Percentiles rank a stretch among this genome's conserved stretches.
phyloP scores from a whole-genome alignment of 2,888 invertebrate species.

The Lissonota sp. region DNA sequence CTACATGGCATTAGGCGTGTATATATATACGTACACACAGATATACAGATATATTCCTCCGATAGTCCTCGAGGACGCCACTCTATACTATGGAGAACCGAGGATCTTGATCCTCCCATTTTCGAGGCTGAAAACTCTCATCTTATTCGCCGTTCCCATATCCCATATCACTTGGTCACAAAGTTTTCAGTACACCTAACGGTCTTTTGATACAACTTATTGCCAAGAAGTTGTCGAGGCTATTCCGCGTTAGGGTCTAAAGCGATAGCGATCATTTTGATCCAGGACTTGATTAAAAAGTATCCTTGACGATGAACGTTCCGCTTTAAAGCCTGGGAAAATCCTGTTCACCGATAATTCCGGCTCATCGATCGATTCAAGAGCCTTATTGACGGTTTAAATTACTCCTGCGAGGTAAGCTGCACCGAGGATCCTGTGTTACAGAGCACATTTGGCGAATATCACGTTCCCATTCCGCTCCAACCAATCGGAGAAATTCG shows the following conservation, averaged over 20 bases:
- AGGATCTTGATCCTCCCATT: slow-evolving; percentile 21
- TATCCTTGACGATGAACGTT: not conserved
- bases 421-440: not conserved
- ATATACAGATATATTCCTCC: not conserved
- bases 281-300: not conserved
- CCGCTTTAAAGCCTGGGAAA: not conserved
- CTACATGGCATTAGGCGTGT: slow-evolving; percentile 2
- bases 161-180: slow-evolving; percentile 1
- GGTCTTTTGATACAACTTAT: slow-evolving; percentile 1
- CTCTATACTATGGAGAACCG: not conserved
- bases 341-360: no score
- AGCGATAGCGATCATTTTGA: not conserved
- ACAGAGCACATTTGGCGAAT: slow-evolving; percentile 5
- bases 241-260: not conserved
- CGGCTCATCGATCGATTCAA: no score
- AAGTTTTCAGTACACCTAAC: slow-evolving; percentile 30
- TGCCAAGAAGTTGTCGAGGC: not conserved
- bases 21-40: not conserved
- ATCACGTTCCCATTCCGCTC: slow-evolving; percentile 51
- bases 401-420: no score
- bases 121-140: slow-evolving; percentile 17
- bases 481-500: slow-evolving; percentile 7
- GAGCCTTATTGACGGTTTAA: no score
- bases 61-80: not conserved
- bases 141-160: not conserved